Base-by-base conservation (phyloP, 2,113 vertebrate species). In the Chunga burmeisteri region DNA sequence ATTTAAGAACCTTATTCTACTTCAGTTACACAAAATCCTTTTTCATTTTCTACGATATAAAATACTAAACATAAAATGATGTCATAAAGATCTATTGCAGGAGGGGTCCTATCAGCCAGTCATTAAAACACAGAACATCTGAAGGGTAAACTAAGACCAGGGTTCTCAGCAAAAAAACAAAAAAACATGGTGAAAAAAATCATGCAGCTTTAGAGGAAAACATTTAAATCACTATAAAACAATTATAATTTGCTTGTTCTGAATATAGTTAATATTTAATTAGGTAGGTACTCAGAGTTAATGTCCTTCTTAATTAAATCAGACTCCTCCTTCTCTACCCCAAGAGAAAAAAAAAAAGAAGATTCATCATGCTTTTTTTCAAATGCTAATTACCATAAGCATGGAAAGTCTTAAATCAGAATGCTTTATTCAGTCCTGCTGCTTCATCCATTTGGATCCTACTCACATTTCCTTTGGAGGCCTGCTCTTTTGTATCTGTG, bases 261-360 rank as follows among this genome's bases (percentile, higher is more conserved):
- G 90, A 93, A 81, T 58, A 38, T 29, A 71, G 74, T 92, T 96
- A 95, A 85, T 96, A 91, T 95, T 94, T 95, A 62, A 96, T 96
- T 79, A 93, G 78, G 73, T 91, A 85, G 83, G 52, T 71, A 53
- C 85, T 93, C 58, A 58, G 34, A 95, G 87, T 90, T 92, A 96
- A 95, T 93, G 83, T 84, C 90, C 94, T 95, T 94, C 86, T 96
- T 95, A 98, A 98, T 97, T 97, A 97, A 97, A 90, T 95, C 86
- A 95, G 78, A 86, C 83, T 95, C 88, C 82, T 94, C 91, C 94
- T 93, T 93, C 94, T 86, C 71, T 73, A 95, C 73, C 62, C 46
- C 27, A 32, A 63, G 84, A 81, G 70, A 42, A 87, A 68, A 91
- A 55, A 81, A 52, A 62, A 38, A 38, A 74, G 88, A 83, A 88